These are phyloP conservation scores for Epinephelus moara DNA, from an alignment of 2,113 vertebrate genomes.

Conservation along the genomic window DNA sequence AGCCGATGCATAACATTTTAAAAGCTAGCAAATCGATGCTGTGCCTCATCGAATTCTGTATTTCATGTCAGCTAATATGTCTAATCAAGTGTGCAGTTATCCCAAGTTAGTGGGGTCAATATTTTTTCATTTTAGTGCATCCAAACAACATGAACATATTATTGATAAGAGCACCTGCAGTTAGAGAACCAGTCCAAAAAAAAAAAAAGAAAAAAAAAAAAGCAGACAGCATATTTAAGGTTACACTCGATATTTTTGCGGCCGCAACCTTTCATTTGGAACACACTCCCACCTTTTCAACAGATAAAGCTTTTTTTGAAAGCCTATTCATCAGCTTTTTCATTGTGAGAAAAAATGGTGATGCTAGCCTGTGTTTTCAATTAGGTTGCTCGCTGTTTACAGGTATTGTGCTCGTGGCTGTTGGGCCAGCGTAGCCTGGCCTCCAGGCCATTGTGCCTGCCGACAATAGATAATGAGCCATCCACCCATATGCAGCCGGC, in stretches of 20 bases:
- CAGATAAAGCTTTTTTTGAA: conserved; percentile 78
- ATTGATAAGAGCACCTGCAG: conserved; percentile 32
- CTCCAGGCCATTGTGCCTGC: conserved; percentile 88
- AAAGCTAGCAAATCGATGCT: conserved; percentile 51
- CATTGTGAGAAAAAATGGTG: conserved; percentile 87
- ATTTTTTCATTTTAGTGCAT: not conserved
- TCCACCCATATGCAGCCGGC: conserved; percentile 88
- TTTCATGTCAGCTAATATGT: conserved; percentile 1
- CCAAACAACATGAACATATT: not conserved
- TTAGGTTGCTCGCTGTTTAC: conserved; percentile 87
- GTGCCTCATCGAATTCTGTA: conserved; percentile 14
- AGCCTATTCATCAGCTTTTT: conserved; percentile 86
- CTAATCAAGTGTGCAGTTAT: not conserved
- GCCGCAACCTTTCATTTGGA: conserved; percentile 31
- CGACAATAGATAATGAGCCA: conserved; percentile 96
- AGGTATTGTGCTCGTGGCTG: conserved; percentile 85
- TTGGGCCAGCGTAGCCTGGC: conserved; percentile 79
- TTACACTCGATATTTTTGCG: conserved; percentile 8
- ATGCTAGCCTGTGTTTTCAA: conserved; percentile 89
- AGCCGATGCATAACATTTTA: conserved; percentile 54
- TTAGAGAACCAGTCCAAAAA: conserved; percentile 16
- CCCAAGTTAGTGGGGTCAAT: not conserved
- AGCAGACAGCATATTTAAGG: conserved; percentile 14
- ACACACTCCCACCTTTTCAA: conserved; percentile 72
- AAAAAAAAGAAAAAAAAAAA: not conserved